These are phyloP conservation scores for Atta colombica DNA, from an alignment of 1,140 invertebrate species.

Conservation along the genomic window DNA sequence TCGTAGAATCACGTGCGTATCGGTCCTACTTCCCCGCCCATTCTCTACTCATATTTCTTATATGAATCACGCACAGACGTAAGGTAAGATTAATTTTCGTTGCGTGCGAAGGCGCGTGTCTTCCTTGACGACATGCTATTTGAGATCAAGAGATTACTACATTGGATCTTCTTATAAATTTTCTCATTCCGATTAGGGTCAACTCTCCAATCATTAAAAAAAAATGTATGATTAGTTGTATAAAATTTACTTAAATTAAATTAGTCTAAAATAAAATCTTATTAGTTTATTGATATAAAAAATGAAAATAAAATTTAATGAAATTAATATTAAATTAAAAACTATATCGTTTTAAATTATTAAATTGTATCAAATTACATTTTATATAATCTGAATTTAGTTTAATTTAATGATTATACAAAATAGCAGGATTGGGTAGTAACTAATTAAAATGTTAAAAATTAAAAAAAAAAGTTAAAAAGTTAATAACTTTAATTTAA, in stretches of 20 bases:
- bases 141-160: conserved; percentile 21
- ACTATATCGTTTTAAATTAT: background rate
- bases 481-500: too few relatives aligned
- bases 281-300: background rate
- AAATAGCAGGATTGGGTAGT: too few relatives aligned
- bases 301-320: background rate
- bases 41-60: conserved; percentile 61
- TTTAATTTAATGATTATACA: conserved; percentile 6
- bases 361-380: background rate
- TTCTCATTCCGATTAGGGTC: background rate
- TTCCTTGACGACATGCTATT: conserved; percentile 40
- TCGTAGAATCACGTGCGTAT: conserved; percentile 20
- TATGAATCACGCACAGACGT: conserved; percentile 59
- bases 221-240: background rate
- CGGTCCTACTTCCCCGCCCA: conserved; percentile 23
- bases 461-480: too few relatives aligned
- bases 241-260: background rate
- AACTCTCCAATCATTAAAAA: background rate
- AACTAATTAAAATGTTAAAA: too few relatives aligned
- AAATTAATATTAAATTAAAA: background rate
- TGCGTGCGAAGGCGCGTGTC: conserved; percentile 54
- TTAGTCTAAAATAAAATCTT: background rate
- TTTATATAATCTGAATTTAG: background rate
- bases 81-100: conserved; percentile 59
- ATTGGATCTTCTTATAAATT: background rate